Conservation (phyloP, 23 tunicate genomes). For the Botrylloides violaceus region DNA sequence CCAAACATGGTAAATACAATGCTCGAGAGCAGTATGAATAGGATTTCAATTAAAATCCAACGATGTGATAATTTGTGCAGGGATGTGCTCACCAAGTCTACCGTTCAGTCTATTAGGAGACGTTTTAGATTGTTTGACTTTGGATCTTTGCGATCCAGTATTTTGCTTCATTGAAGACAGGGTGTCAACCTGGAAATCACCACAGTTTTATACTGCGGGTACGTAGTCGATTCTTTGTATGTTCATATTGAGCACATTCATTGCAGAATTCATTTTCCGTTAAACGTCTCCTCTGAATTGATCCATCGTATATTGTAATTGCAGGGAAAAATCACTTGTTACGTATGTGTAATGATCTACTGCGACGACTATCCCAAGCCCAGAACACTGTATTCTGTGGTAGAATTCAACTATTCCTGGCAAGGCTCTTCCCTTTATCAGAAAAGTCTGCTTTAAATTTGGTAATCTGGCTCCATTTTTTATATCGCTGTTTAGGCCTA, state of each 20-base stretch:
- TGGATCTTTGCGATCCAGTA: conserved; percentile 71
- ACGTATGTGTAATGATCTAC: conserved; percentile 95
- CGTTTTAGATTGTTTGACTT: conserved; percentile 76
- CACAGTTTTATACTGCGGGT: conserved; percentile 89
- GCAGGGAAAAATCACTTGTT: conserved; percentile 86
- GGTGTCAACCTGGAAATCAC: conserved; percentile 84
- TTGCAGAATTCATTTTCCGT: not conserved
- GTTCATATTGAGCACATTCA: not conserved
- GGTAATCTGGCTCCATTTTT: too few relatives aligned
- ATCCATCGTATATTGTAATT: conserved; percentile 7
- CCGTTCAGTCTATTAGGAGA: conserved; percentile 84
- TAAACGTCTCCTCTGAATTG: not conserved
- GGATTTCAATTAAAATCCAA: not conserved
- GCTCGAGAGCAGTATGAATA: not conserved
- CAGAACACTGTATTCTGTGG: conserved; percentile 98
- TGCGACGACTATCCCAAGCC: conserved; percentile 85
- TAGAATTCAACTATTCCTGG: conserved; percentile 88
- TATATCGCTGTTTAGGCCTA: too few relatives aligned
- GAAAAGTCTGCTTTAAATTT: conserved; percentile 96
- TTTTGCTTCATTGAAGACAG: conserved; percentile 86
- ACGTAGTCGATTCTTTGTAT: not conserved
- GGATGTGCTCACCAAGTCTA: conserved; percentile 62
- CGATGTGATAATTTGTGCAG: too few relatives aligned
- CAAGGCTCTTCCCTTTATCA: conserved; percentile 81
- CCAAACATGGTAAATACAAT: conserved; percentile 61